A percentile compares a stretch with the other conserved stretches of the same genome.
Conservation (phyloP, 2,113 vertebrate species). For the Rattus rattus region DNA sequence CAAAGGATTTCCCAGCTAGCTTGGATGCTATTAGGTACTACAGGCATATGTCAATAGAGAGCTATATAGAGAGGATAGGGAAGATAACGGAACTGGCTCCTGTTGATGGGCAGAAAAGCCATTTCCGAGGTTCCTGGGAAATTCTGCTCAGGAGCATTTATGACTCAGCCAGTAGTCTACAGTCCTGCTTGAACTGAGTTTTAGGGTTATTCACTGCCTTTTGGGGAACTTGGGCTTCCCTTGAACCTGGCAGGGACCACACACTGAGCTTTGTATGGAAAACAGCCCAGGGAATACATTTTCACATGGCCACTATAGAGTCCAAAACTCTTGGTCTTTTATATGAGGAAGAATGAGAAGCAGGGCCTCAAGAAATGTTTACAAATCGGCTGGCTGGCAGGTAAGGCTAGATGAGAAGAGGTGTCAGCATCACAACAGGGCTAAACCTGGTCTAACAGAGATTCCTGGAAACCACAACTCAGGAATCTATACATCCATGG, state of each 20-base stretch:
- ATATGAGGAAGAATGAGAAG: not conserved
- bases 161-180: not conserved
- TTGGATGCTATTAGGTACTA: not conserved
- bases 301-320: not conserved
- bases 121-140: not conserved
- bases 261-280: not conserved
- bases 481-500: not conserved
- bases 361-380: conserved; percentile 5
- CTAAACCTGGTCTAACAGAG: not conserved
- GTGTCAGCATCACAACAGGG: not conserved
- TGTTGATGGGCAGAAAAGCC: not conserved
- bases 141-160: not conserved
- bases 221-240: not conserved
- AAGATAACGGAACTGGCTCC: not conserved
- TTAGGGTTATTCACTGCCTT: not conserved
- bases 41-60: not conserved
- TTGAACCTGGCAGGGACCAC: not conserved
- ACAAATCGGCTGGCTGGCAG: not conserved
- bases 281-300: not conserved
- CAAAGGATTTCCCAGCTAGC: not conserved
- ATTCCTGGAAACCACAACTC: not conserved
- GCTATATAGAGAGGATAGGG: not conserved
- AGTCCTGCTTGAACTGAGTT: not conserved
- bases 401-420: not conserved
- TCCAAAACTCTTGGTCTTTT: not conserved